Base-by-base conservation (phyloP, 1,140 invertebrate species). In the Stenopsyche tienmushanensis region DNA sequence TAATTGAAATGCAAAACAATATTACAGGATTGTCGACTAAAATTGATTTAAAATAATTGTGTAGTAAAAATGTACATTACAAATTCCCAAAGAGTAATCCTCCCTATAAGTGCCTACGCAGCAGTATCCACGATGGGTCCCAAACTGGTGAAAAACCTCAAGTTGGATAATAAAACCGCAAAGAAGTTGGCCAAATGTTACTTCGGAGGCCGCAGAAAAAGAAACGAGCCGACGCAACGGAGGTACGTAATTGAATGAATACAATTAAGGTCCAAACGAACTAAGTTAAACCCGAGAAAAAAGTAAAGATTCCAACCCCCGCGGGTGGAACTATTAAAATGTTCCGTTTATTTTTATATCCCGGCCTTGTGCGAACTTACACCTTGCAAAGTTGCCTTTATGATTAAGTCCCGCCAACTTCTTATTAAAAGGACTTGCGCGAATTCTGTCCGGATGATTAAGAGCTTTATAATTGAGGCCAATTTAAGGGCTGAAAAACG, bases 231-330 rank as follows among this genome's bases (percentile, higher is more conserved):
- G n/a, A n/a, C n/a, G 49, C 45, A 60, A 60, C 34, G 49, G 45
- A 39, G 26, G 41, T 60, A 39, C 58, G 25, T 62, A 62, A 62
- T 62, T 62, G 59, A 62, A 62, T 62, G 59, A 62, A 44, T 62
- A 44, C 49, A 62, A 62, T 62, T 62, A 62, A 52, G 59, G 34
- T 29, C 59, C 29, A 7, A 39, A 39, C 39, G 34, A 42, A 42
- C 54, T 42, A n/a, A 29, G 2, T 42, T 10, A n/a, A 21, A 29
- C 2, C 26, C 9, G 25, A 26, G 50, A 53, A 53, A 55, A 15
- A 26, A 39, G 53, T 39, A 26, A 34, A 41, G 53, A 41, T n/a
- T 18, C 25, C 15, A 18, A 17, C 53, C 26, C 2, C 47, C 29
- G 29, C 5, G 29, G 29, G 5, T 34, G 29, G 5, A 34, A 34